A percentile compares a stretch with the other conserved stretches of the same genome.
These are phyloP conservation scores for Dicaeum eximium DNA, from an alignment of 2,113 vertebrate genomes.

Conservation along the genomic window DNA sequence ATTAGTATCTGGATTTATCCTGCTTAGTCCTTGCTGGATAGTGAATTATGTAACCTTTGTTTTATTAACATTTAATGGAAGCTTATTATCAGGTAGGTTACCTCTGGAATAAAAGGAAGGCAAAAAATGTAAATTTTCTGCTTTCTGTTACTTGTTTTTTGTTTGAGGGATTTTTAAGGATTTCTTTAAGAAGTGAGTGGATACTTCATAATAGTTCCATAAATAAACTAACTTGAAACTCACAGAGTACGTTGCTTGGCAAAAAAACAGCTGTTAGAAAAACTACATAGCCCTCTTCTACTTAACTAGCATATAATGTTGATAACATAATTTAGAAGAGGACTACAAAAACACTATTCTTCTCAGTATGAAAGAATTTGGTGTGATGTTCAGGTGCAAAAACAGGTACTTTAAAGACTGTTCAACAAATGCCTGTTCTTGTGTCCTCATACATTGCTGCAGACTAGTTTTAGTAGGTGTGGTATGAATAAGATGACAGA, in stretches of 20 bases:
- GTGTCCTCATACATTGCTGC: background rate
- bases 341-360: background rate
- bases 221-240: background rate
- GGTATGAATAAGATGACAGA: background rate
- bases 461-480: background rate
- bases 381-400: background rate
- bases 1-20: constrained; percentile 69
- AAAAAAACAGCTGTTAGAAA: background rate
- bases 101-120: background rate
- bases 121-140: background rate
- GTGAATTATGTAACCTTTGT: constrained; percentile 59
- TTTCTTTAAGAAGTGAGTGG: background rate
- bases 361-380: background rate
- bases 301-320: background rate
- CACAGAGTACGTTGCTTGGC: background rate
- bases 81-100: constrained; percentile 15
- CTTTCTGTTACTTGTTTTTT: background rate
- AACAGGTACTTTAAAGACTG: background rate
- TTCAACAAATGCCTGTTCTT: background rate
- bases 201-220: background rate
- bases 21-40: constrained; percentile 46
- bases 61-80: constrained; percentile 55
- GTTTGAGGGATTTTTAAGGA: background rate
- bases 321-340: background rate
- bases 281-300: background rate